phyloP scores from a whole-genome alignment of 2,888 invertebrate genomes.

The Caenorhabditis drosophilae region DNA sequence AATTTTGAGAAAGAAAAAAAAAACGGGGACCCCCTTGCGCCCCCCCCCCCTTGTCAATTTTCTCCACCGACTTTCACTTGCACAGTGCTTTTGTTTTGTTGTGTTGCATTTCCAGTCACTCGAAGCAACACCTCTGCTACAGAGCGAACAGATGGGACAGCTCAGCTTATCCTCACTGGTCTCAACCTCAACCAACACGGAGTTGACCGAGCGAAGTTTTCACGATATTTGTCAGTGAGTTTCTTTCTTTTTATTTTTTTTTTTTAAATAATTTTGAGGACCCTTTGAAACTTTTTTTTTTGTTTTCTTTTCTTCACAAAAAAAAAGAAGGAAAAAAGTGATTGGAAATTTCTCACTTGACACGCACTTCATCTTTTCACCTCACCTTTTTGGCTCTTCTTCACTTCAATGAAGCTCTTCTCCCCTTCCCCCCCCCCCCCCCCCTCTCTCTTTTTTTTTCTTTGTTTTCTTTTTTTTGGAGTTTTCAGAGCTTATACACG shows the following conservation, averaged over 20 bases:
- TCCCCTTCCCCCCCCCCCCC: too few relatives aligned
- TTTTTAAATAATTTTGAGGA: too few relatives aligned
- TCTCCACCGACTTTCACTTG: too few relatives aligned
- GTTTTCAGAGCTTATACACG: slow-evolving; percentile 51
- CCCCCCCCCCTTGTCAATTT: too few relatives aligned
- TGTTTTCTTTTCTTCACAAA: slow-evolving; percentile 2
- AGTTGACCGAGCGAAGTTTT: slow-evolving; percentile 49
- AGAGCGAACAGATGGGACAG: slow-evolving; percentile 49
- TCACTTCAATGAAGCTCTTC: too few relatives aligned
- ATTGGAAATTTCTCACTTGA: too few relatives aligned
- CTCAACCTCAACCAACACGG: slow-evolving; percentile 37
- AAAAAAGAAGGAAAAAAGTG: slow-evolving; percentile 1
- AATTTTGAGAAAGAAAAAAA: too few relatives aligned
- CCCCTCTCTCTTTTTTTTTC: too few relatives aligned
- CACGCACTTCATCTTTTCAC: too few relatives aligned
- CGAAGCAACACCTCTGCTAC: slow-evolving; percentile 51
- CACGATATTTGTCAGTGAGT: slow-evolving; percentile 55
- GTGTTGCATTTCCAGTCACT: slow-evolving; percentile 44
- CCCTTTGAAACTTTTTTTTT: slow-evolving; percentile 4
- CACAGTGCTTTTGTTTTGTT: slow-evolving; percentile 4
- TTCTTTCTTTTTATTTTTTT: slow-evolving; percentile 10
- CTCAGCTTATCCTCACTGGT: slow-evolving; percentile 39
- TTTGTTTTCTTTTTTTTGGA: too few relatives aligned
- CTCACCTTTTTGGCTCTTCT: too few relatives aligned
- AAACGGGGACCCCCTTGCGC: too few relatives aligned